Conservation (phyloP, 2,797 vertebrate species). For the Myotis daubentonii region DNA sequence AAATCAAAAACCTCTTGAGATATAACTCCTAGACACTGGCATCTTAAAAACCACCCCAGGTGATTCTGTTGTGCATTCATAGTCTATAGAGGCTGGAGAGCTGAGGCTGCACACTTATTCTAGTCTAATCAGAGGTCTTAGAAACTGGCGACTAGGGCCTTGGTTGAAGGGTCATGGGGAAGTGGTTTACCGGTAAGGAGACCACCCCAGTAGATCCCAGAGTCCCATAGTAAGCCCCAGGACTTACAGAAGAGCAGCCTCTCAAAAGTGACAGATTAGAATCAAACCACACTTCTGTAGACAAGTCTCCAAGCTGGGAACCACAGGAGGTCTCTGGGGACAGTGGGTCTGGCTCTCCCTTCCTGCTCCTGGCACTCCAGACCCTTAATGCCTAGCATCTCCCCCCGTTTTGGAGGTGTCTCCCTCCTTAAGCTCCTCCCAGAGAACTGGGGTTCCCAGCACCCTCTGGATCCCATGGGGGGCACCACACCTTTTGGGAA, state of each 20-base stretch:
- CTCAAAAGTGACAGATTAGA: slow-evolving; percentile 20
- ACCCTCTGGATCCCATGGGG: neutral
- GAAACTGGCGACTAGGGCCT: neutral
- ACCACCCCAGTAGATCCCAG: neutral
- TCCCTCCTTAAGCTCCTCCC: neutral
- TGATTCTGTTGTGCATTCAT: neutral
- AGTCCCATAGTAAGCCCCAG: slow-evolving; percentile 3
- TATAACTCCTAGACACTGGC: neutral
- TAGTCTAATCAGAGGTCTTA: neutral
- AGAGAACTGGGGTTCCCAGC: neutral
- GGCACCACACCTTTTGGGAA: slow-evolving; percentile 27
- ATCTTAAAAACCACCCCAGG: neutral
- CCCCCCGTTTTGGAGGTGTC: neutral
- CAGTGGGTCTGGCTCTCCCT: neutral
- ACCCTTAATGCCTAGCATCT: neutral
- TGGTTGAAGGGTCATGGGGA: neutral
- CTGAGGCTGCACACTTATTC: neutral
- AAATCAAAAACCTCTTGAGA: slow-evolving; percentile 36
- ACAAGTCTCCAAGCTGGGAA: neutral
- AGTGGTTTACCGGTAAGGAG: neutral
- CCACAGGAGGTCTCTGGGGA: neutral
- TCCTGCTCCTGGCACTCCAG: neutral
- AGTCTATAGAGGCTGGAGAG: neutral
- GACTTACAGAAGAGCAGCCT: neutral
- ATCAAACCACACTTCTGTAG: neutral